Conservation (phyloP, 2,888 invertebrate species). For the Erpobdella octoculata region DNA sequence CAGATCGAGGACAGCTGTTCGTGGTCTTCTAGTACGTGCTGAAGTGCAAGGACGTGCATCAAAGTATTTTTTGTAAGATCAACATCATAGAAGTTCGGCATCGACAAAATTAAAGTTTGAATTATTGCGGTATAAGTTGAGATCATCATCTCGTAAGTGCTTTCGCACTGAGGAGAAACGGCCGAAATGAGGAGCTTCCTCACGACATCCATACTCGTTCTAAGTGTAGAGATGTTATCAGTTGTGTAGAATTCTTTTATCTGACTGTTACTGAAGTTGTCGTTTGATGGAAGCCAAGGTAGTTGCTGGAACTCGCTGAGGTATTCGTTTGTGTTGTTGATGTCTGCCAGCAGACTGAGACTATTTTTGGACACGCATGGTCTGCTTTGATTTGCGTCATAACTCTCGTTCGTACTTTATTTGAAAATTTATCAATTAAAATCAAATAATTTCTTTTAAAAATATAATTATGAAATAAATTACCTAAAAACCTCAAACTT, state of each 20-base stretch:
- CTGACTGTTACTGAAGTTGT: too few species aligned
- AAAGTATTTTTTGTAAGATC: conserved; percentile 4
- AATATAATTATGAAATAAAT: neutral
- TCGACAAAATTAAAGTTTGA: neutral
- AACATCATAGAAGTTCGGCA: conserved; percentile 6
- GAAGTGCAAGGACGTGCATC: conserved; percentile 6
- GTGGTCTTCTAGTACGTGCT: conserved; percentile 3
- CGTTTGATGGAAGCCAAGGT: too few species aligned
- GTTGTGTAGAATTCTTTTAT: too few species aligned
- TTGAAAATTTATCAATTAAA: neutral
- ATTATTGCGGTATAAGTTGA: neutral
- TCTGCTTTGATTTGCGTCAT: too few species aligned
- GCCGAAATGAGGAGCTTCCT: too few species aligned
- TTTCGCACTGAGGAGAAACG: neutral
- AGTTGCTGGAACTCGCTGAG: too few species aligned
- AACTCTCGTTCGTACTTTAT: neutral
- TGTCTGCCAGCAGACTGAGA: neutral
- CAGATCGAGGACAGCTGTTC: neutral
- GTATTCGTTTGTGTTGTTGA: neutral
- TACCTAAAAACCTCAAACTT: neutral
- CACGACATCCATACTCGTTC: too few species aligned
- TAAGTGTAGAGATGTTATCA: too few species aligned
- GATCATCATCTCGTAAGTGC: neutral
- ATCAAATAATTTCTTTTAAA: neutral
- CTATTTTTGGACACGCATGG: neutral